phyloP scores from a whole-genome alignment of 37 sponge, comb jelly and placozoan species.

The Cladorhizidae sp. region DNA sequence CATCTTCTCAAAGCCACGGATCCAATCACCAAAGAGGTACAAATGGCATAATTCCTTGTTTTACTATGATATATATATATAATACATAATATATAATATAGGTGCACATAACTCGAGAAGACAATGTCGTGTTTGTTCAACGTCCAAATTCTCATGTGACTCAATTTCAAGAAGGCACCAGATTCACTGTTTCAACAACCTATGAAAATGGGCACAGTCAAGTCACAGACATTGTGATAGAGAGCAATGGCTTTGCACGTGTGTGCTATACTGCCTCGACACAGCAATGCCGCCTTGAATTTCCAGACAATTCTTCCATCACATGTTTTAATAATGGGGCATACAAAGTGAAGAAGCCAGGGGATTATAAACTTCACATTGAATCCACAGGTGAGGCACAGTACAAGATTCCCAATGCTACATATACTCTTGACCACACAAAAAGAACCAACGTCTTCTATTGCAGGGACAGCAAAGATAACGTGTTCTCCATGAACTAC shows the following conservation, averaged over 20 bases:
- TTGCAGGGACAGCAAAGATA: conserved; percentile 11
- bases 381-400: conserved; percentile 18
- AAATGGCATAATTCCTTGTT: neutral
- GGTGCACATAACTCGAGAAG: conserved; percentile 83
- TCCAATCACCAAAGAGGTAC: conserved; percentile 71
- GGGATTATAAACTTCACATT: conserved; percentile 22
- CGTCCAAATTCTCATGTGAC: conserved; percentile 68
- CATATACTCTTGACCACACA: conserved; percentile 43
- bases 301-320: conserved; percentile 28
- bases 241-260: conserved; percentile 82
- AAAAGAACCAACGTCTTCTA: conserved; percentile 13
- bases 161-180: conserved; percentile 89
- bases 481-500: conserved; percentile 23
- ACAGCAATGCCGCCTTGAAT: neutral
- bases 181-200: conserved; percentile 63
- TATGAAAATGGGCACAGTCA: neutral
- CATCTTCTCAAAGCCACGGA: conserved; percentile 53
- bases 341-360: conserved; percentile 18
- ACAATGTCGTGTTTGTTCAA: conserved; percentile 61
- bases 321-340: conserved; percentile 2
- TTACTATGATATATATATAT: neutral
- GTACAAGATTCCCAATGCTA: neutral
- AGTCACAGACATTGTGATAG: conserved; percentile 19
- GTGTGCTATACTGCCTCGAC: conserved; percentile 44
- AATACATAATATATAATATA: too few relatives aligned